These are phyloP conservation scores for Eupithecia dodoneata DNA, from an alignment of 2,888 invertebrate genomes.

Conservation along the genomic window DNA sequence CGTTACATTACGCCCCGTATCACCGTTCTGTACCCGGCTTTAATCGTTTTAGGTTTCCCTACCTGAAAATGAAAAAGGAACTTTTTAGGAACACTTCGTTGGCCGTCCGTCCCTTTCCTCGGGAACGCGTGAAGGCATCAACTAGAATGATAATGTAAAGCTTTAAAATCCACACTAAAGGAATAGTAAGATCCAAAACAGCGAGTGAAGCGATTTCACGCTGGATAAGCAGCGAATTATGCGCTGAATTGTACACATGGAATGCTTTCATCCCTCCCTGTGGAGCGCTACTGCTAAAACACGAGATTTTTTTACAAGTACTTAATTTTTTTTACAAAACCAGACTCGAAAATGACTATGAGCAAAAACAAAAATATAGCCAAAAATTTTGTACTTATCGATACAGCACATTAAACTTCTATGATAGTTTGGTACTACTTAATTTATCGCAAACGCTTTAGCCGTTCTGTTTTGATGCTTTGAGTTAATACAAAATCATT, in stretches of 20 bases:
- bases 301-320: background rate
- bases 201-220: slow-evolving; percentile 29
- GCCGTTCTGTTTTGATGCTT: no score
- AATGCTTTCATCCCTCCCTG: slow-evolving; percentile 26
- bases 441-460: background rate
- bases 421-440: background rate
- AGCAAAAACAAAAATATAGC: no score
- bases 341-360: no score
- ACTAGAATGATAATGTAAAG: background rate
- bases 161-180: slow-evolving; percentile 6
- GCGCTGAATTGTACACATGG: slow-evolving; percentile 29
- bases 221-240: slow-evolving; percentile 36
- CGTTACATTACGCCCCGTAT: no score
- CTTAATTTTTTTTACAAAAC: no score
- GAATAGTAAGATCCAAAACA: slow-evolving; percentile 15
- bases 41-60: no score
- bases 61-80: background rate
- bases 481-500: background rate
- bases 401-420: no score
- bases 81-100: background rate
- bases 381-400: no score
- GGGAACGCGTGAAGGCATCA: background rate
- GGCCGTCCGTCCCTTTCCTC: background rate
- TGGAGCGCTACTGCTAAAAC: slow-evolving; percentile 19
- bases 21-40: no score